A percentile compares a stretch with the other conserved stretches of the same genome.
phyloP scores from a whole-genome alignment of 2,113 vertebrate species.

The Dicaeum eximium region DNA sequence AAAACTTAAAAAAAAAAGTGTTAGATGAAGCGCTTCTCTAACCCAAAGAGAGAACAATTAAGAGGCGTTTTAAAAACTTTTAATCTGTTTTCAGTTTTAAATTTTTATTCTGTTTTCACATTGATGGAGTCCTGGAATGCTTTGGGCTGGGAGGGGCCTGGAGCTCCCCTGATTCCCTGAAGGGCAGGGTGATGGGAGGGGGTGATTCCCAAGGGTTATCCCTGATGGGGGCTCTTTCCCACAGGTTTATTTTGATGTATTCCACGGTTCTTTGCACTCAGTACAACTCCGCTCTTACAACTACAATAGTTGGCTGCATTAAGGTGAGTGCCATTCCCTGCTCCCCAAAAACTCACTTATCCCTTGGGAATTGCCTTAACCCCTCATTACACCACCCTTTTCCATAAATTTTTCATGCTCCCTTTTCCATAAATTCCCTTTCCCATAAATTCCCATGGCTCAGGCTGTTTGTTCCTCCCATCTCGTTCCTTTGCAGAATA shows the following conservation, averaged over 20 bases:
- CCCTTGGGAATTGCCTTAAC: not conserved
- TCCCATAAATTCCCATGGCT: fast-evolving
- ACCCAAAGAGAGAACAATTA: no score
- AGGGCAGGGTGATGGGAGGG: fast-evolving
- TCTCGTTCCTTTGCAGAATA: constrained; percentile 80
- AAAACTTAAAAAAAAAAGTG: no score
- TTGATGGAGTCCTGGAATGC: not conserved
- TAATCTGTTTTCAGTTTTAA: no score
- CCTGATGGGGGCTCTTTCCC: not conserved
- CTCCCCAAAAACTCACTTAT: fast-evolving
- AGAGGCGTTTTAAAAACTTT: no score
- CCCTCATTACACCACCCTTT: fast-evolving
- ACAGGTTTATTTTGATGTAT: constrained; percentile 93
- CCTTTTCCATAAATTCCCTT: fast-evolving
- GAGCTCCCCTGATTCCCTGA: fast-evolving
- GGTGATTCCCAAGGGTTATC: fast-evolving
- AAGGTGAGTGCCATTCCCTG: constrained; percentile 76
- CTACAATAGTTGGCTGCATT: constrained; percentile 95
- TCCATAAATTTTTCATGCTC: fast-evolving
- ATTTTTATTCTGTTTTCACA: no score
- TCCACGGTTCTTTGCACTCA: constrained; percentile 94
- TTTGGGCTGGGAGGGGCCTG: not conserved
- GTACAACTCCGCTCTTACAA: constrained; percentile 96
- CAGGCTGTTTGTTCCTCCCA: not conserved
- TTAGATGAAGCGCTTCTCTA: no score